Percentiles rank a stretch among this genome's conserved stretches.
phyloP scores from a whole-genome alignment of 2,888 invertebrate species.

The Cephus spinipes region DNA sequence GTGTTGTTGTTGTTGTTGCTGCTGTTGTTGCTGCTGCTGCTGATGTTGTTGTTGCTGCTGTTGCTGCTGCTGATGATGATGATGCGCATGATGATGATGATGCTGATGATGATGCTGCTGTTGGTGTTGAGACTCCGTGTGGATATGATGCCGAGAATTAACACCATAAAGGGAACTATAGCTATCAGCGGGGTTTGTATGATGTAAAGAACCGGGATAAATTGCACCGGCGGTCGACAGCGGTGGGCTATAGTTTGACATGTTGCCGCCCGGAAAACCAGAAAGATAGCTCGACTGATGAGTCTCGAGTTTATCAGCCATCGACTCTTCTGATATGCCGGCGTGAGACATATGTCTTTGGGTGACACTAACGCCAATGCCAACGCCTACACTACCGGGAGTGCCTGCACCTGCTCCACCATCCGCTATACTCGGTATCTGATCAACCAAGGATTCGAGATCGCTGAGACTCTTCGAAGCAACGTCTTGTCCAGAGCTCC shows the following conservation, averaged over 20 bases:
- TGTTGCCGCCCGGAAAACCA: conserved; percentile 43
- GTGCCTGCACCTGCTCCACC: conserved; percentile 66
- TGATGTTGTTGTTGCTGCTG: conserved; percentile 52
- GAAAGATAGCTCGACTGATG: conserved; percentile 49
- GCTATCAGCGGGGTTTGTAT: conserved; percentile 50
- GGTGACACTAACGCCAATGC: conserved; percentile 33
- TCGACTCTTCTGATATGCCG: conserved; percentile 52
- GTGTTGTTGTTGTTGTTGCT: conserved; percentile 53
- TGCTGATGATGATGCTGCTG: conserved; percentile 52
- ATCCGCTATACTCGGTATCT: conserved; percentile 89
- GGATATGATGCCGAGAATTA: conserved; percentile 49
- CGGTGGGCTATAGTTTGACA: conserved; percentile 61
- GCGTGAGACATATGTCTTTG: conserved; percentile 55
- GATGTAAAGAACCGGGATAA: conserved; percentile 53
- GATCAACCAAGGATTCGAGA: conserved; percentile 89
- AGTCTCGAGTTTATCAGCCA: conserved; percentile 56
- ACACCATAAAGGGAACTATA: conserved; percentile 57
- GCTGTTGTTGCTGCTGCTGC: conserved; percentile 40
- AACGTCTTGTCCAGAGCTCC: conserved; percentile 74
- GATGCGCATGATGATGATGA: conserved; percentile 45
- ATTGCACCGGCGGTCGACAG: conserved; percentile 48
- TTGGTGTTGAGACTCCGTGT: conserved; percentile 36
- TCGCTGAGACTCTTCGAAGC: conserved; percentile 89
- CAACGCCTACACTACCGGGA: not conserved
- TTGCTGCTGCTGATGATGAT: conserved; percentile 45